A percentile compares a stretch with the other conserved stretches of the same genome.
Evolutionary conservation across 37 sponge, comb jelly and placozoan species (phyloP).

Genomic region (Axinella damicornis): DNA sequence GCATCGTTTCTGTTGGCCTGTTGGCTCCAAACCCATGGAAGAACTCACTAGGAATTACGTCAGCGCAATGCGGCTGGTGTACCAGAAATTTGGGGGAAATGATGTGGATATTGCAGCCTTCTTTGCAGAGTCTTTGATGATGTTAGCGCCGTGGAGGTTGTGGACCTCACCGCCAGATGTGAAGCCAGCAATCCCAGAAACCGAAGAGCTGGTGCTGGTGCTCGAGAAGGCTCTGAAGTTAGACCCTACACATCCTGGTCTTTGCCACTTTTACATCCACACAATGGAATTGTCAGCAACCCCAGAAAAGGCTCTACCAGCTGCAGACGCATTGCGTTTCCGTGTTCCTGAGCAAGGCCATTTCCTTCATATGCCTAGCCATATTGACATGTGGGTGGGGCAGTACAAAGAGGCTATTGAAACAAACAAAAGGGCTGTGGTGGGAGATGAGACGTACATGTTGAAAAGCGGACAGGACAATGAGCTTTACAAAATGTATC

Average conservation of each 20-base stretch:
- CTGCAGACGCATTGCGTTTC: slow-evolving; percentile 46
- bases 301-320: slow-evolving; percentile 71
- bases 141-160: slow-evolving; percentile 70
- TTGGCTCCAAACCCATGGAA: neutral
- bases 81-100: slow-evolving; percentile 54
- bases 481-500: slow-evolving; percentile 68
- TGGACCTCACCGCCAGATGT: slow-evolving; percentile 57
- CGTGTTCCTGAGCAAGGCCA: slow-evolving; percentile 58
- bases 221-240: slow-evolving; percentile 56
- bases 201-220: slow-evolving; percentile 54
- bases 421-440: slow-evolving; percentile 55
- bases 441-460: slow-evolving; percentile 52
- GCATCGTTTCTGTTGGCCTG: slow-evolving; percentile 55
- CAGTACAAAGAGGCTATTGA: slow-evolving; percentile 81
- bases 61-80: slow-evolving; percentile 66
- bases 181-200: slow-evolving; percentile 62
- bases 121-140: slow-evolving; percentile 82
- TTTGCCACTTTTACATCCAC: slow-evolving; percentile 78
- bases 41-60: slow-evolving; percentile 37
- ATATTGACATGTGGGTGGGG: slow-evolving; percentile 83
- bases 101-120: slow-evolving; percentile 63
- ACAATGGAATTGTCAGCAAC: slow-evolving; percentile 78
- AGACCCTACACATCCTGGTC: slow-evolving; percentile 68
- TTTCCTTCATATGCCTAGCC: slow-evolving; percentile 74
- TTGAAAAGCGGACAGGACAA: slow-evolving; percentile 23